Percentiles rank a stretch among this genome's conserved stretches.
phyloP scores from a whole-genome alignment of 2,888 invertebrate species.

The Steinernema hermaphroditum region DNA sequence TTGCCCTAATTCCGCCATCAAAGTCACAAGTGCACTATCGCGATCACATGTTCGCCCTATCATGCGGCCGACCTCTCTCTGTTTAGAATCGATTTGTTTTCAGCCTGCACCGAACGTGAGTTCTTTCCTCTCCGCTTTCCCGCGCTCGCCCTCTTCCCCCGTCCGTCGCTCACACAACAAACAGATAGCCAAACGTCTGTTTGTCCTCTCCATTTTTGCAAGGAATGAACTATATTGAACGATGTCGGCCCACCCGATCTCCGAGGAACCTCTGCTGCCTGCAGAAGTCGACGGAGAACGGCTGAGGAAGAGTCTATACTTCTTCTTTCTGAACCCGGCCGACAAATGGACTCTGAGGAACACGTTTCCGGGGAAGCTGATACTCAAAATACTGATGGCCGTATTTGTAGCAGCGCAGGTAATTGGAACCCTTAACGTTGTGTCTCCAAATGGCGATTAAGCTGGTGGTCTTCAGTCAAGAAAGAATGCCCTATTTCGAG shows the following conservation, averaged over 20 bases:
- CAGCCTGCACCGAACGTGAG: neutral
- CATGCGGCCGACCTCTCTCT: neutral
- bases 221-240: neutral
- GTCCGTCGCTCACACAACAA: neutral
- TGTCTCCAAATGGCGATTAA: neutral
- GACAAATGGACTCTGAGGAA: constrained; percentile 18
- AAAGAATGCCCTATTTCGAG: constrained; percentile 19
- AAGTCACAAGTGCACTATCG: too few relatives aligned
- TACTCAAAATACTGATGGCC: neutral
- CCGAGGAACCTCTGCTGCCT: neutral
- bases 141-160: neutral
- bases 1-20: too few relatives aligned
- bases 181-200: constrained; percentile 5
- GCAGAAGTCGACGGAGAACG: constrained; percentile 2
- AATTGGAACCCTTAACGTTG: neutral
- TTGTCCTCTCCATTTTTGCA: neutral
- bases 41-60: neutral
- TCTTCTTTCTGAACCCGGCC: constrained; percentile 20
- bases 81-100: neutral
- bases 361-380: constrained; percentile 5
- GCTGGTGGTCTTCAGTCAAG: constrained; percentile 15
- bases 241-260: neutral
- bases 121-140: neutral
- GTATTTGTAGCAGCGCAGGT: neutral
- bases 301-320: constrained; percentile 9